Evolutionary conservation across 2,113 vertebrate genomes (phyloP), one percentile per base, ranked within the genome.

Genomic region (Pyrgilauda ruficollis): DNA sequence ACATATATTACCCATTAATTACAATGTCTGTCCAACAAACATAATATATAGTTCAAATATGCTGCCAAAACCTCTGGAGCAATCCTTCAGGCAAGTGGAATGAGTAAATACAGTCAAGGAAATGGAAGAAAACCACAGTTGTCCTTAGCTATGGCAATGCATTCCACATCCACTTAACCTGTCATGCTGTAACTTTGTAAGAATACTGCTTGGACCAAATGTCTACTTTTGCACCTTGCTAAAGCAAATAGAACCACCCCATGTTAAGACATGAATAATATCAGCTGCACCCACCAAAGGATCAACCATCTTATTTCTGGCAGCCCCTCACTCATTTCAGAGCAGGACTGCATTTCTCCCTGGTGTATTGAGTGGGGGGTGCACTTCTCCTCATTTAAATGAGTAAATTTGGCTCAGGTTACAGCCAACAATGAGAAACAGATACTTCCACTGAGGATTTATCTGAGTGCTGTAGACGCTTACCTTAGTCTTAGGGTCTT

Each of bases 111-210:
- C 10, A 69, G 23, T 50, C 39, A 88, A 49, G 68, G 17, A 91
- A 83, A 84, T 46, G 33, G 59, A 89, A 93, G 59, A 61, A 89
- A 83, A 88, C 46, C 44, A 70, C 59, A 81, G 22, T 8, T 19
- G 2, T 35, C 28, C 13, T 87, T 64, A 69, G 16, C 23, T 49
- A 13, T 0, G 0, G 22, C 55, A 80, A 52, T 63, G 47, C 78
- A 68, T 72, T 81, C 35, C 37, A 74, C n/a, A 85, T 52, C 73
- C 70, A 91, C 33, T 83, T 85, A 68, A 64, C 18, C 10, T 75
- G 47, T 49, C 72, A 78, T 44, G 59, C 53, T 56, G 55, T 15
- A 39, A 69, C 52, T 72, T 41, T 77, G 35, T 9, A 84, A 85
- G 64, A 81, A 90, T 49, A 81, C 44, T 61, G 20, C 59, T 84